These are phyloP conservation scores for Troides oblongomaculatus DNA, from an alignment of 2,888 invertebrate species.

Conservation along the genomic window DNA sequence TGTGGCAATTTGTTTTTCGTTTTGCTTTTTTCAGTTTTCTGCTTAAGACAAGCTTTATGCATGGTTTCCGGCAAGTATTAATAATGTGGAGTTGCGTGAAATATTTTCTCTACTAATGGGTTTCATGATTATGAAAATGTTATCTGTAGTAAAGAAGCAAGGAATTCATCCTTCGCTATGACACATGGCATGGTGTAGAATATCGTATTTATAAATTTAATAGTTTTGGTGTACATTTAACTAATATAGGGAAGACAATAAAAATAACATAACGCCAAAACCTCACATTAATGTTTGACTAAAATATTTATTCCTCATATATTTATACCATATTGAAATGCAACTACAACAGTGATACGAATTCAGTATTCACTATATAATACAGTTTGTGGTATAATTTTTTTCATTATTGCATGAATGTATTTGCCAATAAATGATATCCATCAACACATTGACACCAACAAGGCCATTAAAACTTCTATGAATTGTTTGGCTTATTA, in stretches of 20 bases:
- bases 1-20: neutral
- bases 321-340: neutral
- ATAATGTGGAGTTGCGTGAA: conserved; percentile 1
- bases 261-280: neutral
- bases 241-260: neutral
- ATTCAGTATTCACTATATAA: conserved; percentile 15
- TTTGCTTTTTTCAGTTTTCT: conserved; percentile 33
- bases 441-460: conserved; percentile 42
- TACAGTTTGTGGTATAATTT: conserved; percentile 24
- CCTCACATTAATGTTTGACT: conserved; percentile 1
- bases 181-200: conserved; percentile 41
- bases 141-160: neutral
- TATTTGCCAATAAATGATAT: conserved; percentile 78
- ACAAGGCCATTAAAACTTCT: conserved; percentile 49
- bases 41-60: conserved; percentile 66
- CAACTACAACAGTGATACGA: conserved; percentile 6
- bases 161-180: conserved; percentile 36
- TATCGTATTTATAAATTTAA: conserved; percentile 26
- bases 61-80: conserved; percentile 44
- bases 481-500: conserved; percentile 56
- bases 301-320: neutral
- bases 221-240: conserved; percentile 1
- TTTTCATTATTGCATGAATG: conserved; percentile 62
- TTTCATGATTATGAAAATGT: neutral
- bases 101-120: conserved; percentile 6